Conservation (phyloP, 2,888 invertebrate species). For the Diaperis boleti region DNA sequence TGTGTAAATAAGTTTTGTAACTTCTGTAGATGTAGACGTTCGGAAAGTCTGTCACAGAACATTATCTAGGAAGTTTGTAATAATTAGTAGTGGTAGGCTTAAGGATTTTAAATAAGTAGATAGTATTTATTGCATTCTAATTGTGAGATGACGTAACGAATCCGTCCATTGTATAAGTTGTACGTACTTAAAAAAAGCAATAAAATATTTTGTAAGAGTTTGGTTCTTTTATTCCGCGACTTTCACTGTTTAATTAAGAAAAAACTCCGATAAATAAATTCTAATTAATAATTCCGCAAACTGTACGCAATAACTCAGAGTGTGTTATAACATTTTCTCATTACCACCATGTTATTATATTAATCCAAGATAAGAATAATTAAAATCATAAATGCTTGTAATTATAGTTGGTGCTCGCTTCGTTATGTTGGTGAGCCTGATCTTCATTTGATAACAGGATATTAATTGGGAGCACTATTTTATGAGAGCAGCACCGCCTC, state of each 20-base stretch:
- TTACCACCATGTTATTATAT: conserved; percentile 62
- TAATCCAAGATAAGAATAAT: conserved; percentile 65
- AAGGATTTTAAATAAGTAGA: conserved; percentile 32
- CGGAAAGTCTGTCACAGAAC: background rate
- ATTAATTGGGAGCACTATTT: conserved; percentile 62
- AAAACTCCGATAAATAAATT: conserved; percentile 45
- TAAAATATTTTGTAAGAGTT: conserved; percentile 48
- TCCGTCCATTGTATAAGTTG: conserved; percentile 53
- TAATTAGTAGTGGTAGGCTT: conserved; percentile 1
- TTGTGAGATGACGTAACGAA: conserved; percentile 49
- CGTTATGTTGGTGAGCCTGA: conserved; percentile 58
- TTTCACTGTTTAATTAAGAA: conserved; percentile 5
- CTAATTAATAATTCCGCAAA: conserved; percentile 51
- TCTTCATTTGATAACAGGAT: conserved; percentile 61
- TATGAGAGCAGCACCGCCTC: conserved; percentile 56
- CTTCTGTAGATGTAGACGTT: conserved; percentile 18
- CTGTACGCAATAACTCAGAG: conserved; percentile 50
- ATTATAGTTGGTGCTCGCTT: conserved; percentile 59
- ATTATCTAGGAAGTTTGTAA: conserved; percentile 6
- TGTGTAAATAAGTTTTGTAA: conserved; percentile 24
- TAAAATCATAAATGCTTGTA: conserved; percentile 65
- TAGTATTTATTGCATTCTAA: conserved; percentile 36
- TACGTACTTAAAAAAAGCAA: conserved; percentile 38
- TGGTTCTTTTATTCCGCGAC: conserved; percentile 4
- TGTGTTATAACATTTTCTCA: conserved; percentile 57